Evolutionary conservation across 1,140 invertebrate genomes (phyloP).

Genomic region (Macrocentrus cingulum): DNA sequence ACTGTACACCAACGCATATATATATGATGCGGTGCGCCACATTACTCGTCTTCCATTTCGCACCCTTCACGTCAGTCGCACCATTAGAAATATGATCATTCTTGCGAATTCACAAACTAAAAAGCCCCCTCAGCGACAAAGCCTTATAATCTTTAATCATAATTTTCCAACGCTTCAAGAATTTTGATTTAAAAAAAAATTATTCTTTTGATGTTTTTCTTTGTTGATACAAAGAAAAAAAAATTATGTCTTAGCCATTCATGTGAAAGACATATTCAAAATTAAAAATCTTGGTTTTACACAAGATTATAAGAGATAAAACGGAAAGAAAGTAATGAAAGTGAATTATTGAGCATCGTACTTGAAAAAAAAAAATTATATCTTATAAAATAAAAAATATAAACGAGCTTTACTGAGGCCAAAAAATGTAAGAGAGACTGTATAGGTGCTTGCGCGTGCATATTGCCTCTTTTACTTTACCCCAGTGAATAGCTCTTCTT

Average conservation of each 20-base stretch:
- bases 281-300: neutral
- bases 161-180: too few species aligned
- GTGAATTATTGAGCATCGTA: neutral
- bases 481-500: slow-evolving; percentile 3
- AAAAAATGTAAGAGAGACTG: neutral
- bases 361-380: neutral
- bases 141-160: too few species aligned
- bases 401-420: neutral
- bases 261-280: neutral
- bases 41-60: slow-evolving; percentile 9
- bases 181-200: too few species aligned
- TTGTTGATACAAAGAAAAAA: too few species aligned
- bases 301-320: neutral
- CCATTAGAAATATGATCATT: neutral
- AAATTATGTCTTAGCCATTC: neutral
- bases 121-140: too few species aligned
- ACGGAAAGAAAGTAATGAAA: slow-evolving; percentile 1
- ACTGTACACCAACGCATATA: neutral
- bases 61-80: neutral
- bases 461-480: slow-evolving; percentile 8
- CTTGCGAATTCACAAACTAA: neutral
- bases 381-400: slow-evolving; percentile 3
- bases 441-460: neutral
- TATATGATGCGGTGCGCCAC: neutral
- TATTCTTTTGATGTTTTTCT: too few species aligned